Evolutionary conservation across 2,797 vertebrate species (phyloP), one percentile per base, ranked within the genome.

Genomic region (Micropoecilia bifurca): DNA sequence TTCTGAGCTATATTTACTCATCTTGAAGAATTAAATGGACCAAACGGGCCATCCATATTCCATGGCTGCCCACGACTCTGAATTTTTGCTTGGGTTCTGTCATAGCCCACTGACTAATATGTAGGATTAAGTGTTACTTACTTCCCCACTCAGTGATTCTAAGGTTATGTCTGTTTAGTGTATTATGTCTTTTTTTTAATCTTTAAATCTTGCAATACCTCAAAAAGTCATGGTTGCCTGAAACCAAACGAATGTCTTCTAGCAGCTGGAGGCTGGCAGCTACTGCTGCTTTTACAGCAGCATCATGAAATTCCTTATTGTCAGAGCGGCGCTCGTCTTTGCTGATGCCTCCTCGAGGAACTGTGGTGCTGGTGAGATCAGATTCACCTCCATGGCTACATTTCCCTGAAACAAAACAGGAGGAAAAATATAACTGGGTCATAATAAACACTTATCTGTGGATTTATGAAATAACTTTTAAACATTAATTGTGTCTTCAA

Each of bases 361-460:
- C 13, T 45, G 0, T 1, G 14, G 66, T 14, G 77, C 94, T 93
- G 0, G 91, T 95, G 46, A 74, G 81, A 80, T 96, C 96, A 73
- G 50, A 45, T 22, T 7, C 43, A n/a, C 95, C 96, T 46, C 96
- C 96, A 36, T 96, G 96, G 82, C 96, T 96, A 53, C 96, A 96
- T 91, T 96, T 96, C 79, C 96, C 95, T 96, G 81, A 45, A 0
- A 75, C 3, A 77, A 28, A 8, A 74, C n/a, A 72, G 3, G 61
- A 73, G 5, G 4, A 45, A 68, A 6, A 10, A 78, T 0, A 1
- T n/a, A 36, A 75, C 6, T 50, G 66, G 5, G 20, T 28, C 25
- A 30, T 45, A 3, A 18, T 28, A 16, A 57, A 74, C 57, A 22
- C 22, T 9, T 33, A n/a, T 53, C 12, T 53, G 20, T 10, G 33